A percentile compares a stretch with the other conserved stretches of the same genome.
These are phyloP conservation scores for Eretmochelys imbricata DNA, from an alignment of 2,113 vertebrate species.

Conservation along the genomic window DNA sequence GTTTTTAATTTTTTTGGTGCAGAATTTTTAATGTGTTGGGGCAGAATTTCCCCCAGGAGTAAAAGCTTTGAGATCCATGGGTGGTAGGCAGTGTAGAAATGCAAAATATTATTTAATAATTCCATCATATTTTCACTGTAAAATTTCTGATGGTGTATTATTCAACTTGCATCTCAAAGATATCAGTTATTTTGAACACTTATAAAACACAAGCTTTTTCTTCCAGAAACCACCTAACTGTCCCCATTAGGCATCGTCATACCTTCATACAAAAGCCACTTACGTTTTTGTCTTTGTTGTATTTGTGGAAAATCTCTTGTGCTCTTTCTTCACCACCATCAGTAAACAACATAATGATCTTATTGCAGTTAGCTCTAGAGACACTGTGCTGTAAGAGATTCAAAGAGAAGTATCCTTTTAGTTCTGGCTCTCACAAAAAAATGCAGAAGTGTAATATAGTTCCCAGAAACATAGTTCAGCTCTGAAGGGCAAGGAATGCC, in stretches of 20 bases:
- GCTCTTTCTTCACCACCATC: slow-evolving; percentile 98
- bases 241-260: neutral
- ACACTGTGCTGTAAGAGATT: slow-evolving; percentile 87
- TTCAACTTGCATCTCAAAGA: neutral
- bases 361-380: slow-evolving; percentile 97
- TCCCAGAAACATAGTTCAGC: neutral
- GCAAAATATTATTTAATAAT: neutral
- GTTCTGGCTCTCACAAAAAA: neutral
- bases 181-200: neutral
- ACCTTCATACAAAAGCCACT: slow-evolving; percentile 20
- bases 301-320: slow-evolving; percentile 91
- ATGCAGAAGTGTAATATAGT: neutral
- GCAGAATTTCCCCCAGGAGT: no score
- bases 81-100: neutral
- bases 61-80: neutral
- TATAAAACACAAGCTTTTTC: neutral
- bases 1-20: no score
- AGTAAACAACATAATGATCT: slow-evolving; percentile 99
- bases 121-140: neutral
- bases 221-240: neutral
- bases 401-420: neutral
- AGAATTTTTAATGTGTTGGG: no score
- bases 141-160: neutral
- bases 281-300: slow-evolving; percentile 94
- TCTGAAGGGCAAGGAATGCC: neutral